Evolutionary conservation across 2,113 vertebrate species (phyloP).

Genomic region (Crotalus tigris): DNA sequence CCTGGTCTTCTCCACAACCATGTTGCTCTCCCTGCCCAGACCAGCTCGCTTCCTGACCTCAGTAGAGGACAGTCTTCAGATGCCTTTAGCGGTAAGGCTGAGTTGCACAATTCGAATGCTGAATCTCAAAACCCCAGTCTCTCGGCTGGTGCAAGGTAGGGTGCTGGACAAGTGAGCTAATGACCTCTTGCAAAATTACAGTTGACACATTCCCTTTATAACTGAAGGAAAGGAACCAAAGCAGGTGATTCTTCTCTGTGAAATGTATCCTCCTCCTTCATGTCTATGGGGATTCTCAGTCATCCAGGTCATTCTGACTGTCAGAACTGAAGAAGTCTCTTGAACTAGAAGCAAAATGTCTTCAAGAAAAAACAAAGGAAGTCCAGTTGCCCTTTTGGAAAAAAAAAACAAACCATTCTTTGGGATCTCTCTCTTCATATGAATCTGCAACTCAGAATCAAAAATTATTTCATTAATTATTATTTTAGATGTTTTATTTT

Average conservation of each 20-base stretch:
- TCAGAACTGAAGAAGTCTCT: neutral
- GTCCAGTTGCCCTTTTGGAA: neutral
- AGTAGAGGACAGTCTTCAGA: constrained; percentile 75
- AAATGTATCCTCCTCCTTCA: neutral
- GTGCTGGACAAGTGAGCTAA: neutral
- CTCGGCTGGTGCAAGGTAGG: neutral
- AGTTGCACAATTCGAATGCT: no score
- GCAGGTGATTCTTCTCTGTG: neutral
- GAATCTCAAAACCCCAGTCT: neutral
- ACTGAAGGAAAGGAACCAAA: neutral
- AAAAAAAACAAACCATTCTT: neutral
- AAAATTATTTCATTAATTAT: neutral
- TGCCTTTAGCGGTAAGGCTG: constrained; percentile 82
- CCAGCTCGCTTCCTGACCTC: constrained; percentile 74
- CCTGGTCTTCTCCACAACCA: constrained; percentile 84
- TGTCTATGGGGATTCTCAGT: neutral
- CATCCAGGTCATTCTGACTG: neutral
- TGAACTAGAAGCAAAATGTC: neutral
- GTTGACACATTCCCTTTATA: neutral
- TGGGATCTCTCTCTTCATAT: neutral
- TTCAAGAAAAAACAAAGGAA: neutral
- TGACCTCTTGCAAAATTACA: neutral
- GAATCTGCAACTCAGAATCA: neutral
- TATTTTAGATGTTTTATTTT: neutral
- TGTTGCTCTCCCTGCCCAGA: constrained; percentile 82